Percentiles rank a stretch among this genome's conserved stretches.
phyloP scores from a whole-genome alignment of 2,797 vertebrate genomes.

The Oreochromis grahami region DNA sequence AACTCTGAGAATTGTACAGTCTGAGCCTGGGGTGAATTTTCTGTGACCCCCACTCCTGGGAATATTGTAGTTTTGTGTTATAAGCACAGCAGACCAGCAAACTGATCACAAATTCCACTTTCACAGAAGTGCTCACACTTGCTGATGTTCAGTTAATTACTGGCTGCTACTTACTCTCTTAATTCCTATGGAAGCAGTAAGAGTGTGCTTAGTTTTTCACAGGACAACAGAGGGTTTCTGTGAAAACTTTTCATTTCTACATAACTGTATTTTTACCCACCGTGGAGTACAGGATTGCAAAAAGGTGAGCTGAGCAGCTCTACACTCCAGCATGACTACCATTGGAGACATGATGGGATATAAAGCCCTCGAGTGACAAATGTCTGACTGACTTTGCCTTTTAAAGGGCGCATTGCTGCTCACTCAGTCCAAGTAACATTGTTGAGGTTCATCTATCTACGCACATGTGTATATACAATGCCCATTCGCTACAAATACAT shows the following conservation, averaged over 20 bases:
- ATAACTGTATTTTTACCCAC: neutral
- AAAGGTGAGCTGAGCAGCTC: neutral
- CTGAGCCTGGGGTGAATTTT: neutral
- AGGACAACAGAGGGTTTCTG: neutral
- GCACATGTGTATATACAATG: neutral
- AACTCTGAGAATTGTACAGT: neutral
- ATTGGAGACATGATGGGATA: neutral
- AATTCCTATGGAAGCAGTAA: neutral
- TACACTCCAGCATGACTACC: neutral
- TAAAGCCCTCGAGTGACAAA: neutral
- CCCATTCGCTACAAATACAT: neutral
- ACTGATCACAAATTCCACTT: neutral
- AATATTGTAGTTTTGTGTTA: neutral
- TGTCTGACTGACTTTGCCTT: neutral
- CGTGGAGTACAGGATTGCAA: neutral
- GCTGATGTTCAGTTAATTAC: neutral
- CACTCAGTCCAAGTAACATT: neutral
- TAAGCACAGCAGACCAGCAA: neutral
- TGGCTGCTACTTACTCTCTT: neutral
- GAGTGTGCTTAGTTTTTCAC: neutral
- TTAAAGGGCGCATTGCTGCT: conserved; percentile 1
- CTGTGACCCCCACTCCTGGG: neutral
- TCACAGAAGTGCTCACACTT: neutral
- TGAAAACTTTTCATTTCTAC: neutral
- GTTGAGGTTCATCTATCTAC: neutral